phyloP scores from a whole-genome alignment of 2,113 vertebrate genomes.

The Hyperoodon ampullatus region DNA sequence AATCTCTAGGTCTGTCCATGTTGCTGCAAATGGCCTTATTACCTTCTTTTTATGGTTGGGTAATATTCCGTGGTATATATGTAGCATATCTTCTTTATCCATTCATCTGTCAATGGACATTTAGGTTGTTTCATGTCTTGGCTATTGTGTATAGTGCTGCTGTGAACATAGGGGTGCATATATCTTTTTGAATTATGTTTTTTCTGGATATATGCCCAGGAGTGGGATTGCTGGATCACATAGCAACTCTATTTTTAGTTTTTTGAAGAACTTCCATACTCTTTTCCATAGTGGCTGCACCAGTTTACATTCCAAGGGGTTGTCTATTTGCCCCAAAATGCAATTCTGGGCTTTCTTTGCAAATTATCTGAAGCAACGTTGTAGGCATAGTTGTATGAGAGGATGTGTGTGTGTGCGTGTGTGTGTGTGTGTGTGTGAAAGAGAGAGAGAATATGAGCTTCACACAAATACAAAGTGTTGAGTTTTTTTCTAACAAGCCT shows the following conservation, averaged over 20 bases:
- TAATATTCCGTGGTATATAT: not conserved
- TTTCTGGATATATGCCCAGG: not conserved
- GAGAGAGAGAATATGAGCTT: not conserved
- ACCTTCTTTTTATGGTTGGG: not conserved
- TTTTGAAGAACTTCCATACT: not conserved
- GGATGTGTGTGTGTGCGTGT: not conserved
- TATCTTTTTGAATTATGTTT: not conserved
- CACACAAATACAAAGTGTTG: not conserved
- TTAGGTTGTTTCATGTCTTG: too few species aligned
- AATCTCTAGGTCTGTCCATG: not conserved
- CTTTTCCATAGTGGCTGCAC: not conserved
- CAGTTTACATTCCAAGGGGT: not conserved
- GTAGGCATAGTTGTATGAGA: not conserved
- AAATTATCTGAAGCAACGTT: not conserved
- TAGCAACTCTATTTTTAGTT: not conserved
- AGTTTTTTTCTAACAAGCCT: slow-evolving; percentile 47
- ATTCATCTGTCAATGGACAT: too few species aligned
- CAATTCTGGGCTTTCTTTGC: not conserved
- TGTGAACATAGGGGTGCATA: too few species aligned
- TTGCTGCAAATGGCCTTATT: not conserved
- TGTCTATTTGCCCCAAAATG: not conserved
- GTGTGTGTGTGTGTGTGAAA: not conserved
- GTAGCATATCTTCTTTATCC: too few species aligned
- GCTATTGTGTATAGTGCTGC: not conserved
- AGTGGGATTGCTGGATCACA: not conserved